Evolutionary conservation across 2,888 invertebrate species (phyloP), one percentile per base, ranked within the genome.

Genomic region (Drosophila ustulata): DNA sequence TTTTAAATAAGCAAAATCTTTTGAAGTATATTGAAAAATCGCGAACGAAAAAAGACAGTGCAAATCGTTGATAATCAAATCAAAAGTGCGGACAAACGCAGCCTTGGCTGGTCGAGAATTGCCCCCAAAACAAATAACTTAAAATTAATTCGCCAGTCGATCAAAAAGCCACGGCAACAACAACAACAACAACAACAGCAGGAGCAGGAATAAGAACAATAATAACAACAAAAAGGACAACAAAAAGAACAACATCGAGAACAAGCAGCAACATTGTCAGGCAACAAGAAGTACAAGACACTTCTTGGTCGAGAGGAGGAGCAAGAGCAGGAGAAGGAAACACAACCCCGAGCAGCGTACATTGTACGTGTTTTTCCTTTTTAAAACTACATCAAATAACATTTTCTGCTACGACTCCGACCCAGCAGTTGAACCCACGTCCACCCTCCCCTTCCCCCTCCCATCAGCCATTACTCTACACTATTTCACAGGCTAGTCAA

Each of bases 321-420:
- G 13, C 1, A 7, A n/a, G n/a, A n/a, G 7, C 13, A 59, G 34
- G 46, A 37, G 18, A 57, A n/a, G 9, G 18, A 34, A 34, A 45
- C 32, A 18, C 43, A 26, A 34, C 43, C 52, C 43, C 58, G 49
- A 52, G 50, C 53, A 39, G 51, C 63, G 70, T 26, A 66, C 63
- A 52, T 43, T 61, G 76, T 74, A 78, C 79, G 81, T 80, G 72
- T 73, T 71, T 78, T 77, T 71, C 57, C 71, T 70, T 74, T 74
- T 55, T 63, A 66, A 75, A 81, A 72, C 79, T 77, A 79, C 81
- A 79, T 75, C 75, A 75, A 79, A 81, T 80, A 68, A 62, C 78
- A 76, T 80, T 80, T 76, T 71, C 71, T 57, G 65, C 53, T 62
- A 71, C 32, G 34, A 13, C 46, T 28, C 41, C 32, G 5, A 37